phyloP scores from a whole-genome alignment of 1,140 invertebrate species.

The Drosophila ananassae region DNA sequence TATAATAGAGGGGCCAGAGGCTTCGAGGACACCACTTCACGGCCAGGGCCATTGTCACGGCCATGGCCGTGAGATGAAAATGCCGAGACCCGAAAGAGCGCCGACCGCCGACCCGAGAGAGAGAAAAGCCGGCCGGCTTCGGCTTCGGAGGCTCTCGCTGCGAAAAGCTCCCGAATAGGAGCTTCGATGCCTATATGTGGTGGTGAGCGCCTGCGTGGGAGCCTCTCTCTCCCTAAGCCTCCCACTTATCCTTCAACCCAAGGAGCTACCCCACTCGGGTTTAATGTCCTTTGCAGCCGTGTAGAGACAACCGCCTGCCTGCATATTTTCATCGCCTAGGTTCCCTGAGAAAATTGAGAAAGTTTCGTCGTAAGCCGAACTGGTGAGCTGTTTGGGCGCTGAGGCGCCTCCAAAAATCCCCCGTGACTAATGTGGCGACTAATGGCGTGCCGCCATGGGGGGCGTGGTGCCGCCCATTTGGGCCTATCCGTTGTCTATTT shows the following conservation, averaged over 20 bases:
- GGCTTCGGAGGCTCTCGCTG: constrained; percentile 1
- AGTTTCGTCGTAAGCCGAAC: constrained; percentile 41
- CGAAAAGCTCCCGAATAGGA: constrained; percentile 58
- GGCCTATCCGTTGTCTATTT: constrained; percentile 59
- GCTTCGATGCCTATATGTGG: constrained; percentile 25
- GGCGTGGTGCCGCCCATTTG: constrained; percentile 25
- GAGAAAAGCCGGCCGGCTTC: constrained; percentile 60
- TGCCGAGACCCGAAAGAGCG: no score
- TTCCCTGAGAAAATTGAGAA: constrained; percentile 57
- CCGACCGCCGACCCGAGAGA: constrained; percentile 2
- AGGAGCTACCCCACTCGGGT: constrained; percentile 38
- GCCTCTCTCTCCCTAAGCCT: constrained; percentile 20
- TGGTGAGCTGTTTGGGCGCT: not conserved
- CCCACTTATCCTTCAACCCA: not conserved
- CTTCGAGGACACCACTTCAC: constrained; percentile 42
- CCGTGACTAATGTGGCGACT: constrained; percentile 73
- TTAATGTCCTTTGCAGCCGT: constrained; percentile 79
- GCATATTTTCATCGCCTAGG: constrained; percentile 49
- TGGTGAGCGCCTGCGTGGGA: constrained; percentile 45
- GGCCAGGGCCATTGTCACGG: constrained; percentile 77
- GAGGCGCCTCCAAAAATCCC: constrained; percentile 46
- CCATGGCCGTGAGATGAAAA: constrained; percentile 62
- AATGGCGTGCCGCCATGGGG: constrained; percentile 65
- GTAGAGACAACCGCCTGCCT: constrained; percentile 58
- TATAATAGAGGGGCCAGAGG: not conserved